A percentile compares a stretch with the other conserved stretches of the same genome.
Conservation (phyloP, 2,113 vertebrate species). For the Vidua chalybeata region DNA sequence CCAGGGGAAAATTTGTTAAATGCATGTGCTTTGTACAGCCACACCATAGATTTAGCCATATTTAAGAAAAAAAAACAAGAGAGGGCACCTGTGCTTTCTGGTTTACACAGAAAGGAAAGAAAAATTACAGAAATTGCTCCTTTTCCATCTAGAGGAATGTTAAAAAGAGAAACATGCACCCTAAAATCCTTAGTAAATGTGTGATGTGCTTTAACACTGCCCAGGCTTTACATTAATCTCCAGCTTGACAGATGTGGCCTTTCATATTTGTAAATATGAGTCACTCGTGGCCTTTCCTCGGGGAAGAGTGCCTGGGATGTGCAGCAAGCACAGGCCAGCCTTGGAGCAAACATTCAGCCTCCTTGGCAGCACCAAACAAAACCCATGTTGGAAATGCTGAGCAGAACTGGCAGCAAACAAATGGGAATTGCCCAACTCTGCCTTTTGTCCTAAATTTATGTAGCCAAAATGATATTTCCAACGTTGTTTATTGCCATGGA, state of each 20-base stretch:
- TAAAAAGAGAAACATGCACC: not conserved
- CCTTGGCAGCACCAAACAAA: not conserved
- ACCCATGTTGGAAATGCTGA: not conserved
- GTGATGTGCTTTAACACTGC: not conserved
- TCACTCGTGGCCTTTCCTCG: not conserved
- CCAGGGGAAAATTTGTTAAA: not conserved
- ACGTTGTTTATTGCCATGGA: not conserved
- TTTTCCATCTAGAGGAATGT: not conserved
- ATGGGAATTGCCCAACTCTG: not conserved
- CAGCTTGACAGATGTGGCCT: not conserved
- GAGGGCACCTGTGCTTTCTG: not conserved
- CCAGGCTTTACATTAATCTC: not conserved
- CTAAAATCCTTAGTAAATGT: not conserved
- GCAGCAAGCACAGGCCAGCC: not conserved
- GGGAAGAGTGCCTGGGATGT: not conserved
- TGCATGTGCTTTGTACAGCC: not conserved
- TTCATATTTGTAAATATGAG: not conserved
- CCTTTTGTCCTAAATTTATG: not conserved
- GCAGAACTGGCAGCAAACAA: not conserved
- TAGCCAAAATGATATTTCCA: not conserved
- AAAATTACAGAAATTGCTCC: not conserved
- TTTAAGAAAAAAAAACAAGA: not conserved
- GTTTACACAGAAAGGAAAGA: not conserved
- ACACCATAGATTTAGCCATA: not conserved
- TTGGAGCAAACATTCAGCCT: not conserved